Conservation (phyloP, 2,888 invertebrate genomes). For the Leptinotarsa rubiginosa region DNA sequence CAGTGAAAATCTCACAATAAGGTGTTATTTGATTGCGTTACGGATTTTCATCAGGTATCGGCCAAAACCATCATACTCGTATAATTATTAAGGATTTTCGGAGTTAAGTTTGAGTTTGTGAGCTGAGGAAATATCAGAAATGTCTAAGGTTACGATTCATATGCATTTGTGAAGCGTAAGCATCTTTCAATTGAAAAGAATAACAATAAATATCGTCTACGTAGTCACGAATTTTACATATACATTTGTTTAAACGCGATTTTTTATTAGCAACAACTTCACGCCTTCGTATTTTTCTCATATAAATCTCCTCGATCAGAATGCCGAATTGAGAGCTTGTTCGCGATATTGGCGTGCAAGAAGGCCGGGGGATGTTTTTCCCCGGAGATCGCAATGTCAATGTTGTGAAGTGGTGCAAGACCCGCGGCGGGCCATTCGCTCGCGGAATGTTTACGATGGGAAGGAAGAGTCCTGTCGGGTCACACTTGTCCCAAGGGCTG, state of each 20-base stretch:
- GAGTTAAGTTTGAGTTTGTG: not conserved
- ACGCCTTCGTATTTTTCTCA: not conserved
- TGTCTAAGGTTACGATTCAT: not conserved
- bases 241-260: not conserved
- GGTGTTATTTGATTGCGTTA: too few species aligned
- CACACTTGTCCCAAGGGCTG: slow-evolving; percentile 23
- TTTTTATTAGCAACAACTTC: not conserved
- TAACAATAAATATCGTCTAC: not conserved
- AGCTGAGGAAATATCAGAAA: not conserved
- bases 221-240: not conserved
- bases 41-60: too few species aligned
- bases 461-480: slow-evolving; percentile 8
- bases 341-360: slow-evolving; percentile 3
- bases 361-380: slow-evolving; percentile 8
- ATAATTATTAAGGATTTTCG: not conserved
- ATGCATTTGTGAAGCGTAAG: not conserved
- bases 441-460: slow-evolving; percentile 21
- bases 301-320: slow-evolving; percentile 10
- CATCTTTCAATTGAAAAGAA: not conserved
- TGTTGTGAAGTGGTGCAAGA: slow-evolving; percentile 18
- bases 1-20: too few species aligned
- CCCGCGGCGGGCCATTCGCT: slow-evolving; percentile 9
- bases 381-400: slow-evolving; percentile 23
- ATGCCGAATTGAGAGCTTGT: slow-evolving; percentile 6
- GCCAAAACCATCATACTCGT: too few species aligned